Evolutionary conservation across 2,888 invertebrate species (phyloP).

Genomic region (Smittia aterrima): DNA sequence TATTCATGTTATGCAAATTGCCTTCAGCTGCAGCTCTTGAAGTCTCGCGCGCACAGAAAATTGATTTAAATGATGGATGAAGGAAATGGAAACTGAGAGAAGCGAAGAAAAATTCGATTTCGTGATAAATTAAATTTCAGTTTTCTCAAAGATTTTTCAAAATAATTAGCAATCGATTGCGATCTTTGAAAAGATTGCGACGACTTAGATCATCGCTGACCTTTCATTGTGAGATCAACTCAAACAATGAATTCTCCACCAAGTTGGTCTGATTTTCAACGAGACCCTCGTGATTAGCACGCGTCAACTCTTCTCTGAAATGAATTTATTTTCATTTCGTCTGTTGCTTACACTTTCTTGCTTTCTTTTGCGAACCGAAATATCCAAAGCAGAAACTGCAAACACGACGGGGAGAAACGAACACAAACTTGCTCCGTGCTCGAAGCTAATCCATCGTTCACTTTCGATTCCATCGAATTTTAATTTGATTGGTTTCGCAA

Average conservation of each 20-base stretch:
- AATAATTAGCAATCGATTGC: no score
- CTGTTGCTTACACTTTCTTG: constrained; percentile 26
- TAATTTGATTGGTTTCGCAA: not conserved
- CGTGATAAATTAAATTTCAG: not conserved
- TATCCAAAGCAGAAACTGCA: not conserved
- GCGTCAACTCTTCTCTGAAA: not conserved
- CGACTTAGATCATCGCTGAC: not conserved
- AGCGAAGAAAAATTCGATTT: not conserved
- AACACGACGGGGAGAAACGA: not conserved
- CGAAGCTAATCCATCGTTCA: not conserved
- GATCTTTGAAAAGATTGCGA: not conserved
- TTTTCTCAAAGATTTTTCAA: no score
- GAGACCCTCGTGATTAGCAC: not conserved
- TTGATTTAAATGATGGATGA: constrained; percentile 12
- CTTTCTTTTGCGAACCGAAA: constrained; percentile 19
- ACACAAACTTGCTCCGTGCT: not conserved
- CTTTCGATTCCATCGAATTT: constrained; percentile 7
- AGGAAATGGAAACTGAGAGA: constrained; percentile 2
- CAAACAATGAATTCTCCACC: not conserved
- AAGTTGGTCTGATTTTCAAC: not conserved
- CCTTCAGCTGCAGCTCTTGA: constrained; percentile 8
- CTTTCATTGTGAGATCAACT: not conserved
- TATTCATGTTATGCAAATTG: constrained; percentile 17
- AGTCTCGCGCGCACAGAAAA: not conserved
- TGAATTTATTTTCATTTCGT: not conserved